Evolutionary conservation across 2,888 invertebrate species (phyloP).

Genomic region (Tethea ocularis): DNA sequence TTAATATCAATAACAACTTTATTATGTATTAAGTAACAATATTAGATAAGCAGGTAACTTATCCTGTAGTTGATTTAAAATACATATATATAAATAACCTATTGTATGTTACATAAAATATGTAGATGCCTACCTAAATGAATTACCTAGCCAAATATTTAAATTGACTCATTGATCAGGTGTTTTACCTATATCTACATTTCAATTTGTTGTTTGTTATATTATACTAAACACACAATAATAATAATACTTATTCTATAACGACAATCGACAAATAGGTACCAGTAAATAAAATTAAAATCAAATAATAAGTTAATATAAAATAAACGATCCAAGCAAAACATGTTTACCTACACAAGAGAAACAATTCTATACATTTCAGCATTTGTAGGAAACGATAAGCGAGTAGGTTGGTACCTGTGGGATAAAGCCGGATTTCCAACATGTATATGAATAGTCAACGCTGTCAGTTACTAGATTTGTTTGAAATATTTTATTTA

Average conservation of each 20-base stretch:
- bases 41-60: too few species aligned
- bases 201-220: conserved; percentile 27
- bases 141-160: conserved; percentile 32
- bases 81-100: too few species aligned
- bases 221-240: conserved; percentile 45
- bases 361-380: conserved; percentile 44
- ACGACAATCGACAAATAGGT: conserved; percentile 58
- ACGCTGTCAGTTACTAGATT: too few species aligned
- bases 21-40: too few species aligned
- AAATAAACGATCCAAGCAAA: conserved; percentile 61
- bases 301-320: conserved; percentile 69
- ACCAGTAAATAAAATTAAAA: conserved; percentile 70
- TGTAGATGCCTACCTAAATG: neutral
- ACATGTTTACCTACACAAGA: conserved; percentile 57
- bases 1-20: too few species aligned
- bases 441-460: too few species aligned
- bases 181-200: conserved; percentile 29
- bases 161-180: conserved; percentile 42
- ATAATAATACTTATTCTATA: conserved; percentile 53
- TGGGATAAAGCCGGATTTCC: too few species aligned
- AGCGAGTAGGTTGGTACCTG: conserved; percentile 11
- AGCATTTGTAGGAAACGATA: conserved; percentile 23
- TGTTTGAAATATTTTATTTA: too few species aligned
- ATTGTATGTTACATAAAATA: too few species aligned
- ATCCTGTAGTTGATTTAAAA: too few species aligned